phyloP scores from a whole-genome alignment of 37 sponge, comb jelly and placozoan species.

The Oopsacas minuta region DNA sequence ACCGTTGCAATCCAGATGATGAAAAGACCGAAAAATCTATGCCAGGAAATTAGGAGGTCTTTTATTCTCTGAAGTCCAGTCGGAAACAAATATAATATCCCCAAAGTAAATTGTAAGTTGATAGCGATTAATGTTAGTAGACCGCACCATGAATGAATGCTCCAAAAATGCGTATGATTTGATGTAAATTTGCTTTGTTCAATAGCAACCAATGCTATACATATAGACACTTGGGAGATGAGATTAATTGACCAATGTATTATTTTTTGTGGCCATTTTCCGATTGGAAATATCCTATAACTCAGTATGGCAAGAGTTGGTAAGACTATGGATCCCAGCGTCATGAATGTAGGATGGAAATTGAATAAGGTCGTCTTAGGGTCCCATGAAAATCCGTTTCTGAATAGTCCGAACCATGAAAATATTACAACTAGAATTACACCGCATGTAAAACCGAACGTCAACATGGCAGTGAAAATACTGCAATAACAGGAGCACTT shows the following conservation, averaged over 20 bases:
- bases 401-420: slow-evolving; percentile 7
- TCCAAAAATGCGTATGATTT: slow-evolving; percentile 12
- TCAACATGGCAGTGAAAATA: background rate
- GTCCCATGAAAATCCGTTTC: background rate
- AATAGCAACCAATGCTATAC: background rate
- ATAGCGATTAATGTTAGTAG: background rate
- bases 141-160: slow-evolving; percentile 1
- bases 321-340: background rate
- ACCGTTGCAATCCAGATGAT: background rate
- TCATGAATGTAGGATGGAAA: background rate
- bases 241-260: background rate
- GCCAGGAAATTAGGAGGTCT: background rate
- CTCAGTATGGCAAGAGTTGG: background rate
- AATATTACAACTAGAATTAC: background rate
- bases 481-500: background rate
- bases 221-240: background rate
- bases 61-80: background rate
- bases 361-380: background rate
- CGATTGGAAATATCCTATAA: background rate
- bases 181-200: background rate
- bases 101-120: background rate
- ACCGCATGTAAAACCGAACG: background rate
- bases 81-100: background rate
- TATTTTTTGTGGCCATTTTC: background rate
- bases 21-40: background rate